Conservation (phyloP, 2,888 invertebrate species). For the Laspeyria flexula region DNA sequence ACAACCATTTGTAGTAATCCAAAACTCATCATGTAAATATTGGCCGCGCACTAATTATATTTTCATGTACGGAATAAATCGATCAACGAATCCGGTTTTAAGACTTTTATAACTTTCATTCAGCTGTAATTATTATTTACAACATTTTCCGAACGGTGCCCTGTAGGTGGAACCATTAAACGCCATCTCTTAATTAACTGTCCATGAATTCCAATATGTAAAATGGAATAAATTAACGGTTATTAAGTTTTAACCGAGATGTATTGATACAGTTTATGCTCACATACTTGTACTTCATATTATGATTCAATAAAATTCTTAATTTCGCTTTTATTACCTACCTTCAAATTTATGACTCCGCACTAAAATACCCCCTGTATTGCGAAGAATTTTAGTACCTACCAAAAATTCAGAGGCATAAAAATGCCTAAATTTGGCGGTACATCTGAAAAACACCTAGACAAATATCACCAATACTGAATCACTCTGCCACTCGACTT, state of each 20-base stretch:
- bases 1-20: slow-evolving; percentile 41
- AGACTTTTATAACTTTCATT: slow-evolving; percentile 44
- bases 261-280: slow-evolving; percentile 10
- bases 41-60: slow-evolving; percentile 50
- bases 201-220: slow-evolving; percentile 45
- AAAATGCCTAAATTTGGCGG: no score
- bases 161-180: slow-evolving; percentile 45
- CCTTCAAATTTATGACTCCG: no score
- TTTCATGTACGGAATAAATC: slow-evolving; percentile 53
- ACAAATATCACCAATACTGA: no score
- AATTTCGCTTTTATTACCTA: no score
- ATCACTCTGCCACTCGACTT: no score
- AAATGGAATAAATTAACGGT: slow-evolving; percentile 48
- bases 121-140: slow-evolving; percentile 48
- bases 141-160: slow-evolving; percentile 51
- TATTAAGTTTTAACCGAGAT: slow-evolving; percentile 27
- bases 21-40: slow-evolving; percentile 35
- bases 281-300: no score
- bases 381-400: no score
- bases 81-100: slow-evolving; percentile 49
- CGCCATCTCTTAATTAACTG: slow-evolving; percentile 51
- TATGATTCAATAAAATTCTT: no score
- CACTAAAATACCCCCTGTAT: no score
- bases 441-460: no score
- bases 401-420: no score